Conservation (phyloP, 2,888 invertebrate species). For the Machimus rusticus region DNA sequence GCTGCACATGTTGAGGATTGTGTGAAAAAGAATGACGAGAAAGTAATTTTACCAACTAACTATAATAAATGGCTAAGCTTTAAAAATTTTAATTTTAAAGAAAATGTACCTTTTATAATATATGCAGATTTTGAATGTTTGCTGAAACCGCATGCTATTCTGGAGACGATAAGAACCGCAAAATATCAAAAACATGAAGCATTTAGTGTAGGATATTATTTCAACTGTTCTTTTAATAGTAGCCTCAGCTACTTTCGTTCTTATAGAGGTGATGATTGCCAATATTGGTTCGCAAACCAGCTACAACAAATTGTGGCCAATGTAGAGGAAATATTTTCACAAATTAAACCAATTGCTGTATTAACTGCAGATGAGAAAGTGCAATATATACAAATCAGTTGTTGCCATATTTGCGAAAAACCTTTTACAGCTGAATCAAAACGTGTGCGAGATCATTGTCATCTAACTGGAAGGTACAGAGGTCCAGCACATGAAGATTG, state of each 20-base stretch:
- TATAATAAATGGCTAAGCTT: too few species aligned
- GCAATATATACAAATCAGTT: neutral
- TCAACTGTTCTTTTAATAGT: neutral
- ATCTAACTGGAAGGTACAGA: conserved; percentile 45
- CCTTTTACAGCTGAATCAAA: neutral
- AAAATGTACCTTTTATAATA: too few species aligned
- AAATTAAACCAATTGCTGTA: neutral
- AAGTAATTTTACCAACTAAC: too few species aligned
- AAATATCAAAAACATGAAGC: neutral
- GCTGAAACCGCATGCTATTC: too few species aligned
- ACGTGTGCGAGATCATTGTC: conserved; percentile 45
- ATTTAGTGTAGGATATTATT: neutral
- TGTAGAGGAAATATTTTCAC: neutral
- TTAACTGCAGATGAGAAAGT: conserved; percentile 19
- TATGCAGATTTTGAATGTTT: too few species aligned
- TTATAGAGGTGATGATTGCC: neutral
- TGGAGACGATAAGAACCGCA: too few species aligned
- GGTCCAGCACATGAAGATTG: conserved; percentile 47
- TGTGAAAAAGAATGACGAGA: too few species aligned
- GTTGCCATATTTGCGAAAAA: conserved; percentile 33
- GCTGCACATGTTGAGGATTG: too few species aligned
- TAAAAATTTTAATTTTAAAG: too few species aligned
- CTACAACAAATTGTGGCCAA: too few species aligned
- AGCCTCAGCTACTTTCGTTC: neutral
- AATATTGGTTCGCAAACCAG: too few species aligned